Evolutionary conservation across 2,888 invertebrate genomes (phyloP).

Genomic region (Dromius quadrimaculatus): DNA sequence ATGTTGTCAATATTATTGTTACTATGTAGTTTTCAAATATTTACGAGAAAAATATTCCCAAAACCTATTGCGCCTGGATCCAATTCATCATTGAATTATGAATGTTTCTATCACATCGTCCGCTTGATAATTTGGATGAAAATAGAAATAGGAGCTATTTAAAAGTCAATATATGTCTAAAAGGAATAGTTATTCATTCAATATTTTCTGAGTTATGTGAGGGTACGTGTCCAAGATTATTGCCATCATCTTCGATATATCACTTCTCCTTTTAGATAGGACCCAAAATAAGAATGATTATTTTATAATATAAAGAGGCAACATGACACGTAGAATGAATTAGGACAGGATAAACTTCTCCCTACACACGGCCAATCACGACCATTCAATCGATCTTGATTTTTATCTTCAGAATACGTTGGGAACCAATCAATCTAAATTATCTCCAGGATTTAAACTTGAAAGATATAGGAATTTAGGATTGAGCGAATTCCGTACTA

Average conservation of each 20-base stretch:
- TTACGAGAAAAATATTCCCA: too few species aligned
- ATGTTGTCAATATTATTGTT: too few species aligned
- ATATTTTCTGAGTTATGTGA: too few species aligned
- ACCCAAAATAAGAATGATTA: conserved; percentile 28
- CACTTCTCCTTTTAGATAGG: conserved; percentile 10
- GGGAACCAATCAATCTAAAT: conserved; percentile 28
- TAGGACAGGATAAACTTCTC: too few species aligned
- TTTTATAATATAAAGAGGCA: conserved; percentile 16
- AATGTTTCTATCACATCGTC: too few species aligned
- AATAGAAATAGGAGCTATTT: too few species aligned
- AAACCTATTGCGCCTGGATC: too few species aligned
- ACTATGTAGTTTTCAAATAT: too few species aligned
- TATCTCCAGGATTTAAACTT: conserved; percentile 33
- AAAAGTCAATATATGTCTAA: too few species aligned
- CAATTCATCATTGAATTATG: too few species aligned
- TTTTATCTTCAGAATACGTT: conserved; percentile 31
- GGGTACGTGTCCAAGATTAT: conserved; percentile 28
- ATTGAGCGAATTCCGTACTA: conserved; percentile 15
- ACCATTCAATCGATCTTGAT: conserved; percentile 17
- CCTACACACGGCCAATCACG: conserved; percentile 21
- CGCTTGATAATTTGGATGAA: too few species aligned
- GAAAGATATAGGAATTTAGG: conserved; percentile 1
- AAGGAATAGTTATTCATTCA: too few species aligned
- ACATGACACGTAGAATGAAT: conserved; percentile 1
- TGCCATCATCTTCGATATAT: conserved; percentile 19